Percentiles rank a stretch among this genome's conserved stretches.
These are phyloP conservation scores for Leptothorax acervorum DNA, from an alignment of 2,888 invertebrate genomes.

Conservation along the genomic window DNA sequence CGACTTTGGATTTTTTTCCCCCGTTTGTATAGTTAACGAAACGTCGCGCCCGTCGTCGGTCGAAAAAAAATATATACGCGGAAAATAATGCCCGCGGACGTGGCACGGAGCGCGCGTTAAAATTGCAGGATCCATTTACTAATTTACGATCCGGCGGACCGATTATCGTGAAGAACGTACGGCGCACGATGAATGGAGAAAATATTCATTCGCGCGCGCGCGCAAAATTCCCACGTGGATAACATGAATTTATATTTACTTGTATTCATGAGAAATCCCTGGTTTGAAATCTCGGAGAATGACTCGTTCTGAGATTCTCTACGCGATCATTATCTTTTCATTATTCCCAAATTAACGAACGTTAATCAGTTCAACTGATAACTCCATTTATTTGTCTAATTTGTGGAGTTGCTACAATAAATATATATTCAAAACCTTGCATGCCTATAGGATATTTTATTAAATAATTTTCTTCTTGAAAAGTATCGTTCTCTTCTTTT, in stretches of 20 bases:
- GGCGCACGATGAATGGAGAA: slow-evolving; percentile 28
- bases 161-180: slow-evolving; percentile 40
- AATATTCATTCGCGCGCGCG: slow-evolving; percentile 26
- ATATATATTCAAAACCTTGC: background rate
- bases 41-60: slow-evolving; percentile 18
- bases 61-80: background rate
- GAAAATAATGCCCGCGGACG: slow-evolving; percentile 25
- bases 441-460: background rate
- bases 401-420: background rate
- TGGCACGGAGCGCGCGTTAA: slow-evolving; percentile 27
- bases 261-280: background rate
- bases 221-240: background rate
- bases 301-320: background rate
- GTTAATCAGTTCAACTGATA: background rate
- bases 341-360: background rate
- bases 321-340: background rate
- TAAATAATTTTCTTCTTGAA: background rate
- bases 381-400: background rate
- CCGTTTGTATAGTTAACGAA: slow-evolving; percentile 39
- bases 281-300: background rate
- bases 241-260: slow-evolving; percentile 45
- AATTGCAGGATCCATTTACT: slow-evolving; percentile 54
- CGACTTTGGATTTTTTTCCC: slow-evolving; percentile 24
- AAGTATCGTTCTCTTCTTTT: background rate
- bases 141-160: slow-evolving; percentile 38